phyloP scores from a whole-genome alignment of 2,888 invertebrate species.

The Eupeodes luniger region DNA sequence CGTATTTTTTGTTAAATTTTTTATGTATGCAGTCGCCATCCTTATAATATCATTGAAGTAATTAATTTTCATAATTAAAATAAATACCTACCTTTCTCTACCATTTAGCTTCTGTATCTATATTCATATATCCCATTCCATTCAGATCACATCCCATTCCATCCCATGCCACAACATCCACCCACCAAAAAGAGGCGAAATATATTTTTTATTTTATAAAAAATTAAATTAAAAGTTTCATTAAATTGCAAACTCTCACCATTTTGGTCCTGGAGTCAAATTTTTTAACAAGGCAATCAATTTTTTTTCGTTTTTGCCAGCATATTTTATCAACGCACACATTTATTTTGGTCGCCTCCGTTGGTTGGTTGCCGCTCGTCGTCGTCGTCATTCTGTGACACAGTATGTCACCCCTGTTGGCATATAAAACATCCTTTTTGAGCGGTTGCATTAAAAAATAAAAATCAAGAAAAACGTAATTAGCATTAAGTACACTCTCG shows the following conservation, averaged over 20 bases:
- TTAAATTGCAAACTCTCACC: constrained; percentile 51
- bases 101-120: constrained; percentile 23
- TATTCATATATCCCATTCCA: not conserved
- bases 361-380: too few relatives aligned
- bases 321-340: constrained; percentile 31
- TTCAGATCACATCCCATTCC: too few relatives aligned
- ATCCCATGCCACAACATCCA: too few relatives aligned
- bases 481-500: constrained; percentile 72
- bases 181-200: not conserved
- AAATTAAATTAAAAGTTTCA: constrained; percentile 71
- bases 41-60: constrained; percentile 63
- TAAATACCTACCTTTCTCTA: constrained; percentile 50
- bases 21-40: constrained; percentile 29
- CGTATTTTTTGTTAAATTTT: not conserved
- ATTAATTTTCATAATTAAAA: constrained; percentile 76
- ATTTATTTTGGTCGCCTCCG: constrained; percentile 1
- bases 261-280: constrained; percentile 18
- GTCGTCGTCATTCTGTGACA: not conserved
- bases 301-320: not conserved
- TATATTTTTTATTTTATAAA: not conserved
- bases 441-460: constrained; percentile 26
- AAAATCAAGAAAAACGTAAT: constrained; percentile 63
- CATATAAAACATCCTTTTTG: constrained; percentile 45
- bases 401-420: constrained; percentile 48
- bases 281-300: constrained; percentile 65